Evolutionary conservation across 2,113 vertebrate genomes (phyloP), one percentile per base, ranked within the genome.

Genomic region (Hymenochirus boettgeri): DNA sequence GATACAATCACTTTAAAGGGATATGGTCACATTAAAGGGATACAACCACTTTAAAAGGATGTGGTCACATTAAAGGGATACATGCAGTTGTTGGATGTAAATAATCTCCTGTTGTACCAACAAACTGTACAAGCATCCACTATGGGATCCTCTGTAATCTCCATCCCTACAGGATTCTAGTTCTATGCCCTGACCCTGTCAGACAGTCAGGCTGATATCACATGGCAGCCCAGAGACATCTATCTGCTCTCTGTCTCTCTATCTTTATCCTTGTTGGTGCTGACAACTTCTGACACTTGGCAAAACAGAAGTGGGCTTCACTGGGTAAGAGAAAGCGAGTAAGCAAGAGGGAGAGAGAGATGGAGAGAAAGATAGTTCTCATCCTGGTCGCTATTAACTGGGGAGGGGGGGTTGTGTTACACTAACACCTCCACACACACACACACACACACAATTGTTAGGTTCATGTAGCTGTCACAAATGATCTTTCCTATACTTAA

Each of bases 141-240:
- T 5, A 31, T 5, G 5, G 10, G 4, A 31, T 10, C 4, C 29
- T 31, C 5, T 31, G 10, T n/a, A 31, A 31, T 31, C 4, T 4
- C 5, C 4, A 31, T 4, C 5, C 29, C 29, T 31, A 31, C 10
- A 31, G 29, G 29, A 31, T 4, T 5, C 29, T 10, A n/a, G n/a
- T n/a, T n/a, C n/a, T n/a, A n/a, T n/a, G n/a, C n/a, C n/a, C n/a
- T n/a, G n/a, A n/a, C n/a, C n/a, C n/a, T n/a, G n/a, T n/a, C n/a
- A 51, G 51, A 24, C 53, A 56, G 26, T n/a, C 17, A 12, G 3
- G 17, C 27, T 56, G 53, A 31, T 56, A 31, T 27, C 5, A 5
- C 22, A 52, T 52, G 51, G 29, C 51, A 56, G n/a, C 27, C 9
- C 9, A 56, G 17, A n/a, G 27, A 56, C n/a, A 21, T n/a, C 53